Conservation (phyloP, 2,113 vertebrate species). For the Festucalex cinctus region DNA sequence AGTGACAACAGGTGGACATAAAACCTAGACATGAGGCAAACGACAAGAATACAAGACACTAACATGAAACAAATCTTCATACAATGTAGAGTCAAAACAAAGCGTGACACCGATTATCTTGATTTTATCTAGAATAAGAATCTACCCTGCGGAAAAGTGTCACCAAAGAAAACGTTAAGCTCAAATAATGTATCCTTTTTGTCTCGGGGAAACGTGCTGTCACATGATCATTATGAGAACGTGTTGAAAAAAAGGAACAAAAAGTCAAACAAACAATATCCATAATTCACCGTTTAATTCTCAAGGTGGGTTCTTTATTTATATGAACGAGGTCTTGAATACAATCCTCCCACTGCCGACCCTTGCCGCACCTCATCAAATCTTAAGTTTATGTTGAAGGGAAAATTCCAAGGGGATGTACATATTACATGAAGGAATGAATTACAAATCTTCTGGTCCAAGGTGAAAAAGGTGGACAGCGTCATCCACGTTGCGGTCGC, state of each 20-base stretch:
- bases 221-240: no score
- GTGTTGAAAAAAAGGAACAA: background rate
- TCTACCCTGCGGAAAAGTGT: no score
- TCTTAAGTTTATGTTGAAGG: background rate
- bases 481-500: slow-evolving; percentile 11
- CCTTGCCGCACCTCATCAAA: background rate
- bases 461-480: background rate
- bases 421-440: background rate
- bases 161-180: no score
- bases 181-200: no score
- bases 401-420: background rate
- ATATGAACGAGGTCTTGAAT: background rate
- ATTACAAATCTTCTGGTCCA: background rate
- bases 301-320: background rate
- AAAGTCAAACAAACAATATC: background rate
- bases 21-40: no score
- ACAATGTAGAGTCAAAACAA: no score
- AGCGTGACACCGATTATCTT: no score
- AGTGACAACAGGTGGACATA: no score
- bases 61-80: no score
- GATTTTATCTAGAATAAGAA: no score
- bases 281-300: background rate
- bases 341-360: background rate
- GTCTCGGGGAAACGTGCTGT: no score
- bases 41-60: no score